Conservation (phyloP, 2,888 invertebrate genomes). For the Scrobipalpa atriplicella region DNA sequence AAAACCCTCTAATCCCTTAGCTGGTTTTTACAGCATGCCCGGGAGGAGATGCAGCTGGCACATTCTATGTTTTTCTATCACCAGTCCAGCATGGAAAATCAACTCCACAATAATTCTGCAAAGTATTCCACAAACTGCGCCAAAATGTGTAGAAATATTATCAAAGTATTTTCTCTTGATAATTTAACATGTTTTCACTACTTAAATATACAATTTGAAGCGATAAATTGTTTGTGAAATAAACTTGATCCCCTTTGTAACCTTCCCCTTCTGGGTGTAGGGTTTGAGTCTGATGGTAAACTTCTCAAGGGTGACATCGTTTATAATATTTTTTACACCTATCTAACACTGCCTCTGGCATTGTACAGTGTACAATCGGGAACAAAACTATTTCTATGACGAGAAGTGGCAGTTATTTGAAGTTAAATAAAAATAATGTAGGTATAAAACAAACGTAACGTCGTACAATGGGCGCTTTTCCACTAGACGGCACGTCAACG, state of each 20-base stretch:
- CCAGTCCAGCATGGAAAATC: too few relatives aligned
- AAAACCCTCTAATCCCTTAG: too few relatives aligned
- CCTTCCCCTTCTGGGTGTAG: background rate
- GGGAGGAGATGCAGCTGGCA: too few relatives aligned
- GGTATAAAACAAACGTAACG: too few relatives aligned
- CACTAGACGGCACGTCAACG: too few relatives aligned
- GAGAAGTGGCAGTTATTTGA: background rate
- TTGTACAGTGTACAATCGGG: slow-evolving; percentile 48
- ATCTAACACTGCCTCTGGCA: slow-evolving; percentile 41
- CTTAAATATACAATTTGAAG: background rate
- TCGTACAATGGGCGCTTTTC: too few relatives aligned
- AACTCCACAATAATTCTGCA: too few relatives aligned
- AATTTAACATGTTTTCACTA: background rate
- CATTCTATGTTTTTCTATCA: too few relatives aligned
- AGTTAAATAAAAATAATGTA: too few relatives aligned
- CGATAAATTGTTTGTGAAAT: slow-evolving; percentile 16
- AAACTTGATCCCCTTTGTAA: background rate
- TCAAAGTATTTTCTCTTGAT: background rate
- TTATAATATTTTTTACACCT: slow-evolving; percentile 70
- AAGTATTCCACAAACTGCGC: too few relatives aligned
- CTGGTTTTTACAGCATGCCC: too few relatives aligned
- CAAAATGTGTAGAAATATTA: too few relatives aligned
- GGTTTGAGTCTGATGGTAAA: slow-evolving; percentile 14
- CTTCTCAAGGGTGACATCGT: slow-evolving; percentile 53
- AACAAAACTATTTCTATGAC: background rate